Evolutionary conservation across 2,888 invertebrate species (phyloP), one percentile per base, ranked within the genome.

Genomic region (Chesias legatella): DNA sequence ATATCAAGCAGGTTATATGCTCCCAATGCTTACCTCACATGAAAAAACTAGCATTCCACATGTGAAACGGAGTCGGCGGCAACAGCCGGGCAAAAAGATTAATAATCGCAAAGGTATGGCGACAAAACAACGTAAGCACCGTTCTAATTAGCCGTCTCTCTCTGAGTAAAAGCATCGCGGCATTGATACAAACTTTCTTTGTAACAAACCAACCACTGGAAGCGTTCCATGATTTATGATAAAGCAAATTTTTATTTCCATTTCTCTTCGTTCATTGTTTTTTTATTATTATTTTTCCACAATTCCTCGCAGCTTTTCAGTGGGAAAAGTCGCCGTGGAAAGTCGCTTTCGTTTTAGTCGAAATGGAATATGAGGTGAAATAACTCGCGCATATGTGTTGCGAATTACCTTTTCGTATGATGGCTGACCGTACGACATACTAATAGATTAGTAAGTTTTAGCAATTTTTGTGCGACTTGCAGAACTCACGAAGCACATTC

Each of bases 221-320:
- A 82, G 78, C 77, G 63, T 78, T 82, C 74, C 77, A 73, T 80
- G 81, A 88, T 86, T 86, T 88, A 86, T 84, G 81, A 83, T 79
- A 79, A 79, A 81, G 78, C 82, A 77, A 85, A 83, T 83, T 85
- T 88, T 84, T 81, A 79, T 79, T 83, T 80, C 78, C 83, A 79
- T 79, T 81, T 77, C 80, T 79, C 78, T 75, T 64, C 63, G 71
- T 67, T 72, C 79, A 77, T 79, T 81, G 74, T 80, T 82, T 81
- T n/a, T 79, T 79, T 62, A 60, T 53, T 56, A 44, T 53, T 56
- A 69, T 82, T 84, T 83, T 77, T 62, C 82, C 80, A 75, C 79
- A 81, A 75, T 73, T 77, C 73, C 77, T 77, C 76, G 75, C 72
- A 71, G 79, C 75, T 76, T 79, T 79, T 73, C 72, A 72, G 69